Evolutionary conservation across 2,888 invertebrate species (phyloP).

Genomic region (Pammene fasciana): DNA sequence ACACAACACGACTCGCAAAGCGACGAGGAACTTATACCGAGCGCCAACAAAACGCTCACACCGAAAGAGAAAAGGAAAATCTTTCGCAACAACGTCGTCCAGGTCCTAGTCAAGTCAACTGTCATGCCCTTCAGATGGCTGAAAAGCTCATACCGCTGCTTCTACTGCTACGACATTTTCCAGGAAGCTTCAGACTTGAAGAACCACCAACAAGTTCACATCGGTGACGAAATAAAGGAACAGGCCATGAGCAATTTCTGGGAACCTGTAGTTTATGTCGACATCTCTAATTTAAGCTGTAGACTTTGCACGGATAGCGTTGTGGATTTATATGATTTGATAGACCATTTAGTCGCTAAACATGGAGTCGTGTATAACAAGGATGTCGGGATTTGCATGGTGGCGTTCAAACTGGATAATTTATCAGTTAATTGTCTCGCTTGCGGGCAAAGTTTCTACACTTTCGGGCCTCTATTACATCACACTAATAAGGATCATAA

Average conservation of each 20-base stretch:
- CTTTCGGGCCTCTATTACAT: slow-evolving; percentile 71
- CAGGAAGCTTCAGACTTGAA: slow-evolving; percentile 71
- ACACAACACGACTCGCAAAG: slow-evolving; percentile 37
- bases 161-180: slow-evolving; percentile 78
- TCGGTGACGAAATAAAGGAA: slow-evolving; percentile 61
- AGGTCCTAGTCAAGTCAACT: slow-evolving; percentile 68
- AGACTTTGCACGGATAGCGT: slow-evolving; percentile 64
- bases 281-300: slow-evolving; percentile 66
- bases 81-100: slow-evolving; percentile 69
- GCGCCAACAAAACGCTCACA: slow-evolving; percentile 48
- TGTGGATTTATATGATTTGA: slow-evolving; percentile 65
- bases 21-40: slow-evolving; percentile 32
- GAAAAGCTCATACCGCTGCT: slow-evolving; percentile 75
- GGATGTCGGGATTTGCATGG: slow-evolving; percentile 72
- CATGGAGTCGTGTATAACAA: slow-evolving; percentile 69
- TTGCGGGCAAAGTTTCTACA: slow-evolving; percentile 69
- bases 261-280: slow-evolving; percentile 74
- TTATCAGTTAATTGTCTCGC: slow-evolving; percentile 66
- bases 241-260: slow-evolving; percentile 75
- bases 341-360: slow-evolving; percentile 67
- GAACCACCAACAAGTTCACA: slow-evolving; percentile 63
- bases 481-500: slow-evolving; percentile 78
- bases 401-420: slow-evolving; percentile 71
- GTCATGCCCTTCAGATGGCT: slow-evolving; percentile 78
- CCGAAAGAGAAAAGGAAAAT: slow-evolving; percentile 66